Evolutionary conservation across 2,797 vertebrate species (phyloP), one percentile per base, ranked within the genome.

Genomic region (Acomys russatus): DNA sequence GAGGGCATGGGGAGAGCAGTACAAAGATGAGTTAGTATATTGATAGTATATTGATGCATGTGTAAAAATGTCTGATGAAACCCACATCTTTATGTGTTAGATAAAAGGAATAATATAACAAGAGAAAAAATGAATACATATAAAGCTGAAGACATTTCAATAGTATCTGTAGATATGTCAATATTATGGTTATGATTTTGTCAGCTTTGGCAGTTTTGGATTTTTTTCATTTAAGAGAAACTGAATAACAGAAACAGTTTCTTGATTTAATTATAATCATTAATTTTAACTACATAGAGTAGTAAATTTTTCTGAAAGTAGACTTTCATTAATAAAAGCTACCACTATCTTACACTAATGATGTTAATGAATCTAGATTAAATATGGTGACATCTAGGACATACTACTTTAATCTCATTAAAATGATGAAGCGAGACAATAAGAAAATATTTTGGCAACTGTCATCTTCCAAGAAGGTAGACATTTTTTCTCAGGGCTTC

Each of bases 341-440:
- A 73, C 63, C 49, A 82, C 14, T 92, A 38, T 70, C 71, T 74
- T 83, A 9, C 30, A 76, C 63, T 89, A 78, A 56, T 9, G n/a
- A 74, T 78, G 33, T 11, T 79, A 74, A 64, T 59, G 15, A 94
- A 56, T 79, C 74, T 82, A 92, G n/a, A 89, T 70, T 89, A 86
- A 91, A 64, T 87, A 89, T 9, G 54, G 28, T 35, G 94, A 22
- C 18, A 30, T 56, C 12, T 73, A 87, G 28, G 49, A 88, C 59
- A n/a, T 61, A 88, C 33, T 9, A 80, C 71, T 92, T 92, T 30
- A 78, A 95, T 97, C 97, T 98, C 91, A 98, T 98, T 98, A 82
- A 97, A 96, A 91, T 80, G 91, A 18, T 96, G 91, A 96, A 0
- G 96, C 61, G 54, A 61, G 6, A 82, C n/a, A 61, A 82, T 6